Evolutionary conservation across 2,888 invertebrate genomes (phyloP).

Genomic region (Oligia strigilis): DNA sequence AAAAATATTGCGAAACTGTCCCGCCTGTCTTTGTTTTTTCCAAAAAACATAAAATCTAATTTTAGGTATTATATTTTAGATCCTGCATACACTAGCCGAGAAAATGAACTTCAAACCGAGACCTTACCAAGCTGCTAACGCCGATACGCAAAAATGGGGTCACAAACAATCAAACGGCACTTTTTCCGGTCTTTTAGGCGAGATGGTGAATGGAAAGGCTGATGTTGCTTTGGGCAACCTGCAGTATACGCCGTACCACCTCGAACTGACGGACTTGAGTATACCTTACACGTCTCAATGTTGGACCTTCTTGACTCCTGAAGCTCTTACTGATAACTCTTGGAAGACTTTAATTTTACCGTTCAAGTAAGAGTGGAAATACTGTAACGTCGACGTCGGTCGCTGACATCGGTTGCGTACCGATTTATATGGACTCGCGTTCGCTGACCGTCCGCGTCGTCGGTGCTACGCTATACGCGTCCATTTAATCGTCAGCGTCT

Average conservation of each 20-base stretch:
- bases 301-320: slow-evolving; percentile 95
- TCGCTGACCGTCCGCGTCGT: too few relatives aligned
- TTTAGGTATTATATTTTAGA: slow-evolving; percentile 84
- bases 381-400: too few relatives aligned
- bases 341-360: slow-evolving; percentile 96
- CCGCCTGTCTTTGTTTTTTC: not conserved
- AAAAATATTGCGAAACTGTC: not conserved
- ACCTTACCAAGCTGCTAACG: slow-evolving; percentile 92
- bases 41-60: not conserved
- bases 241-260: slow-evolving; percentile 93
- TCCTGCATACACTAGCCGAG: slow-evolving; percentile 92
- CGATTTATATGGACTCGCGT: too few relatives aligned
- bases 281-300: slow-evolving; percentile 95
- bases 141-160: slow-evolving; percentile 93
- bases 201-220: slow-evolving; percentile 92
- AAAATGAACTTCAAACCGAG: slow-evolving; percentile 93
- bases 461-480: too few relatives aligned
- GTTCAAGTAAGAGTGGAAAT: slow-evolving; percentile 91
- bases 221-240: slow-evolving; percentile 95
- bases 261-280: slow-evolving; percentile 93
- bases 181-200: slow-evolving; percentile 93
- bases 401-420: too few relatives aligned
- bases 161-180: slow-evolving; percentile 91
- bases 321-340: slow-evolving; percentile 94
- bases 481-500: too few relatives aligned